Percentiles rank a stretch among this genome's conserved stretches.
Conservation (phyloP, 1,140 invertebrate genomes). For the Orussus abietinus region DNA sequence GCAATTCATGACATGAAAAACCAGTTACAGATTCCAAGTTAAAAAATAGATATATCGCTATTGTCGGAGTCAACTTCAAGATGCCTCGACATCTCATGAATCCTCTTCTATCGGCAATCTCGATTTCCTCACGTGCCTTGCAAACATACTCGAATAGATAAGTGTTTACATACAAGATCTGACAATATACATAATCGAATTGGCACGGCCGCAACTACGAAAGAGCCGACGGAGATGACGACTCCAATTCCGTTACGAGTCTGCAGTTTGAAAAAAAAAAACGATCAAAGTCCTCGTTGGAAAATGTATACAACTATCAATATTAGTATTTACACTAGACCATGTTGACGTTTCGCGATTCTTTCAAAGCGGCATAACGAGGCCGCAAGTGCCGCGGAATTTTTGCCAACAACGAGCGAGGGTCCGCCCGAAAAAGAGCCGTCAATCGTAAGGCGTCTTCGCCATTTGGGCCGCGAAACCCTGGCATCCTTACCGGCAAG, state of each 20-base stretch:
- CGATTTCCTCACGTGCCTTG: background rate
- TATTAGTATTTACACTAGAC: constrained; percentile 7
- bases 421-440: background rate
- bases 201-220: background rate
- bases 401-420: background rate
- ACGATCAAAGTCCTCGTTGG: background rate
- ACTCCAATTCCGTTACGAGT: background rate
- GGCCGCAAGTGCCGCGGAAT: background rate
- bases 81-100: too few relatives aligned
- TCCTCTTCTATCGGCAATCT: constrained; percentile 5
- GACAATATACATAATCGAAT: constrained; percentile 1
- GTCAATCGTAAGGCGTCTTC: background rate
- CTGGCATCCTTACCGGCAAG: constrained; percentile 44
- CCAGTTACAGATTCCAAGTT: too few relatives aligned
- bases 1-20: too few relatives aligned
- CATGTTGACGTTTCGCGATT: constrained; percentile 5
- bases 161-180: constrained; percentile 1
- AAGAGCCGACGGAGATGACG: background rate
- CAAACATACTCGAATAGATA: constrained; percentile 1
- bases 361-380: background rate
- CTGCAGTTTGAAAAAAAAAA: background rate
- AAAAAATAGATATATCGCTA: too few relatives aligned
- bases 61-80: too few relatives aligned
- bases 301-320: background rate
- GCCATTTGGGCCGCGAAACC: background rate